Percentiles rank a stretch among this genome's conserved stretches.
phyloP scores from a whole-genome alignment of 1,140 invertebrate species.

The Leptinotarsa texana region DNA sequence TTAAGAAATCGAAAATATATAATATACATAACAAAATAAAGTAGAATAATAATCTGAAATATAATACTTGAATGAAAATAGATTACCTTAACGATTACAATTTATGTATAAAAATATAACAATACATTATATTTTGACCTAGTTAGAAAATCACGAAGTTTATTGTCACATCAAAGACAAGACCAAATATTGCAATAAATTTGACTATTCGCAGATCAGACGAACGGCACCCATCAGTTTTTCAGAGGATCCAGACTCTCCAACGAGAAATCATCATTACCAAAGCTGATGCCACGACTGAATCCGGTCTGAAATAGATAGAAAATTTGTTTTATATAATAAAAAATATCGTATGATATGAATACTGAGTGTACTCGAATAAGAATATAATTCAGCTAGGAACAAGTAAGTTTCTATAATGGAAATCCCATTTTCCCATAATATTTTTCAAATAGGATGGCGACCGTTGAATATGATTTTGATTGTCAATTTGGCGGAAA shows the following conservation, averaged over 20 bases:
- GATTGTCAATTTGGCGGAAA: too few relatives aligned
- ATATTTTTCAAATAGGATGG: too few relatives aligned
- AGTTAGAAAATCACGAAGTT: conserved; percentile 22
- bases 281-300: conserved; percentile 75
- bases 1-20: conserved; percentile 1
- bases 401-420: too few relatives aligned
- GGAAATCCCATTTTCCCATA: too few relatives aligned
- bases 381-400: too few relatives aligned
- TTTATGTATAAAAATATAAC: conserved; percentile 22
- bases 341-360: too few relatives aligned
- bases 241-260: conserved; percentile 80
- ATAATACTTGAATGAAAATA: conserved; percentile 20
- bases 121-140: conserved; percentile 16
- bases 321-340: too few relatives aligned
- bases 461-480: too few relatives aligned
- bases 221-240: conserved; percentile 45
- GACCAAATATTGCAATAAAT: neutral
- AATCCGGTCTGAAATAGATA: conserved; percentile 71
- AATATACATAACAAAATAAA: conserved; percentile 4
- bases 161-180: conserved; percentile 23
- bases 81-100: conserved; percentile 1
- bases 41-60: conserved; percentile 2
- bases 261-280: conserved; percentile 83
- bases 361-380: too few relatives aligned
- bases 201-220: neutral